Evolutionary conservation across 2,888 invertebrate genomes (phyloP).

Genomic region (Drosophila eohydei): DNA sequence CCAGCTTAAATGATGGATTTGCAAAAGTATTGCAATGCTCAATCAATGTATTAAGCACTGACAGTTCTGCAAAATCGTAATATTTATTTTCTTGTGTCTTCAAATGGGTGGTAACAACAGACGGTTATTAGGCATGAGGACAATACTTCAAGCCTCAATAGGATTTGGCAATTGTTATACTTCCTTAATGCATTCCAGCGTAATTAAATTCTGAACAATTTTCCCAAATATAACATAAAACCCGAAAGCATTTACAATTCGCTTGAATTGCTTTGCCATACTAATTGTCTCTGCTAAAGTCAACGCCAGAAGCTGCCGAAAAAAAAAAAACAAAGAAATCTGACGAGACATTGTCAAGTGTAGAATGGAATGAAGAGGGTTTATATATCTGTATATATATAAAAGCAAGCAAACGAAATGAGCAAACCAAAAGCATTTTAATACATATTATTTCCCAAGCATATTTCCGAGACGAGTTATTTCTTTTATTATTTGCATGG

Average conservation of each 20-base stretch:
- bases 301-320: slow-evolving; percentile 51
- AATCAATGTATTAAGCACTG: slow-evolving; percentile 49
- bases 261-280: slow-evolving; percentile 6
- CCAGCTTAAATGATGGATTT: slow-evolving; percentile 32
- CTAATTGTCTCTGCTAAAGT: slow-evolving; percentile 49
- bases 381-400: neutral
- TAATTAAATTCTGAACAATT: slow-evolving; percentile 1
- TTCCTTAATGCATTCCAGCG: neutral
- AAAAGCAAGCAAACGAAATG: slow-evolving; percentile 6
- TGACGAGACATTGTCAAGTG: slow-evolving; percentile 34
- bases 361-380: slow-evolving; percentile 11
- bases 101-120: neutral
- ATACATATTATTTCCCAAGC: slow-evolving; percentile 48
- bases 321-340: slow-evolving; percentile 19
- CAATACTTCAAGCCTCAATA: neutral
- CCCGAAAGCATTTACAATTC: slow-evolving; percentile 12
- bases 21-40: slow-evolving; percentile 37
- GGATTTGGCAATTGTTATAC: neutral
- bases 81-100: slow-evolving; percentile 11
- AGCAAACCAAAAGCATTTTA: slow-evolving; percentile 41
- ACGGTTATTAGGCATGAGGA: neutral
- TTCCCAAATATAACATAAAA: neutral
- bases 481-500: slow-evolving; percentile 54
- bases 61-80: slow-evolving; percentile 25
- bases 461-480: slow-evolving; percentile 54